Evolutionary conservation across 2,888 invertebrate species (phyloP).

Genomic region (Lobophora halterata): DNA sequence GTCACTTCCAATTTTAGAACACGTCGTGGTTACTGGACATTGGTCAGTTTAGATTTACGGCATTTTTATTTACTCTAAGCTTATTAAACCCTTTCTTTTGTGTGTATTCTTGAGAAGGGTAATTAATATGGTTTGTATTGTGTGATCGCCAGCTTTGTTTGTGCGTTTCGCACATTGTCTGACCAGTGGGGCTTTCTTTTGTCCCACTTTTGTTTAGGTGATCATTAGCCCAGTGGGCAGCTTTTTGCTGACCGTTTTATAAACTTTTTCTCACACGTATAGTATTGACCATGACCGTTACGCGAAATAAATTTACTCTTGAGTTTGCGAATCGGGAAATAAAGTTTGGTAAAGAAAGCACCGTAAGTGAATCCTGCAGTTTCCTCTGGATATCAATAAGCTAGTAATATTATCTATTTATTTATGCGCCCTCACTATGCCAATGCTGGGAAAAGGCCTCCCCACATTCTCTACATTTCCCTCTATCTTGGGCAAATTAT

Average conservation of each 20-base stretch:
- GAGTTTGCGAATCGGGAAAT: too few relatives aligned
- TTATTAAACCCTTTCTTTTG: conserved; percentile 75
- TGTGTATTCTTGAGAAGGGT: conserved; percentile 63
- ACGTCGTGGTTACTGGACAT: conserved; percentile 50
- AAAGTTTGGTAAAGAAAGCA: too few relatives aligned
- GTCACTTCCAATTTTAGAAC: conserved; percentile 62
- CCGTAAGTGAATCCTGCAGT: too few relatives aligned
- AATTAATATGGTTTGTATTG: conserved; percentile 75
- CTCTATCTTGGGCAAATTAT: too few relatives aligned
- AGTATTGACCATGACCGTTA: conserved; percentile 52
- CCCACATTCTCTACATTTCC: too few relatives aligned
- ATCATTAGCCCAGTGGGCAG: conserved; percentile 76
- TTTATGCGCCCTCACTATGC: too few relatives aligned
- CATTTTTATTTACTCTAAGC: conserved; percentile 74
- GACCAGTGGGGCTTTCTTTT: conserved; percentile 48
- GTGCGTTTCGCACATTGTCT: conserved; percentile 58
- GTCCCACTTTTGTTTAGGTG: conserved; percentile 62
- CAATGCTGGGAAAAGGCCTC: too few relatives aligned
- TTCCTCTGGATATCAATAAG: too few relatives aligned
- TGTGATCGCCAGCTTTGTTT: conserved; percentile 69
- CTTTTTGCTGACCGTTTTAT: conserved; percentile 63
- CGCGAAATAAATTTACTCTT: conserved; percentile 4
- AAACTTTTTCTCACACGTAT: conserved; percentile 63
- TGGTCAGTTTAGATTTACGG: conserved; percentile 64
- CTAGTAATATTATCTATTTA: too few relatives aligned